Evolutionary conservation across 2,888 invertebrate genomes (phyloP).

Genomic region (Ophion ventricosus): DNA sequence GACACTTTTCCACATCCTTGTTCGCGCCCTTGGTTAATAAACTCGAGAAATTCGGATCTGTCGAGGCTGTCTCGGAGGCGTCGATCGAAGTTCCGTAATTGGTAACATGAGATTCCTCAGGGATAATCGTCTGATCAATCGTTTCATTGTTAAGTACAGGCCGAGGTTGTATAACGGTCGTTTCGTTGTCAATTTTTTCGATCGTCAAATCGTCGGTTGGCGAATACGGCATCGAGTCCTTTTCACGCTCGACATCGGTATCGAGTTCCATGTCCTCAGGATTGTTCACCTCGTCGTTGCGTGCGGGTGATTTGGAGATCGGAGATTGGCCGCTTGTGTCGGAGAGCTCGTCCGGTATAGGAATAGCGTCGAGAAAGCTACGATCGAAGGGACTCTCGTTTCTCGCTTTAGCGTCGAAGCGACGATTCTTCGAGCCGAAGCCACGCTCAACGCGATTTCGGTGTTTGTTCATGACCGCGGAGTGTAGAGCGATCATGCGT

Average conservation of each 20-base stretch:
- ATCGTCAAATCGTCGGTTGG: constrained; percentile 77
- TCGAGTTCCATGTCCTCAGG: constrained; percentile 81
- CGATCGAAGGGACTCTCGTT: constrained; percentile 78
- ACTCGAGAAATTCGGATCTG: neutral
- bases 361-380: constrained; percentile 75
- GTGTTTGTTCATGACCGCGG: constrained; percentile 88
- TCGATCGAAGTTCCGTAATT: neutral
- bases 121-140: neutral
- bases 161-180: neutral
- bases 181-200: constrained; percentile 5
- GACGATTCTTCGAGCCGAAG: constrained; percentile 45
- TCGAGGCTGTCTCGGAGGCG: neutral
- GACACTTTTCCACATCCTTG: neutral
- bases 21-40: neutral
- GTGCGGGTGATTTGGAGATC: constrained; percentile 19
- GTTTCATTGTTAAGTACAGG: neutral
- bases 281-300: constrained; percentile 57
- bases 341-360: constrained; percentile 69
- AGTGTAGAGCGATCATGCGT: constrained; percentile 87
- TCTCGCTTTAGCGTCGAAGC: constrained; percentile 45
- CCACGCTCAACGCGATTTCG: constrained; percentile 83
- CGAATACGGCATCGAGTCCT: constrained; percentile 78
- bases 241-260: constrained; percentile 79
- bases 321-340: constrained; percentile 65
- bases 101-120: neutral